Conservation (phyloP, 1,140 invertebrate species). For the Ceratosolen fusciceps region DNA sequence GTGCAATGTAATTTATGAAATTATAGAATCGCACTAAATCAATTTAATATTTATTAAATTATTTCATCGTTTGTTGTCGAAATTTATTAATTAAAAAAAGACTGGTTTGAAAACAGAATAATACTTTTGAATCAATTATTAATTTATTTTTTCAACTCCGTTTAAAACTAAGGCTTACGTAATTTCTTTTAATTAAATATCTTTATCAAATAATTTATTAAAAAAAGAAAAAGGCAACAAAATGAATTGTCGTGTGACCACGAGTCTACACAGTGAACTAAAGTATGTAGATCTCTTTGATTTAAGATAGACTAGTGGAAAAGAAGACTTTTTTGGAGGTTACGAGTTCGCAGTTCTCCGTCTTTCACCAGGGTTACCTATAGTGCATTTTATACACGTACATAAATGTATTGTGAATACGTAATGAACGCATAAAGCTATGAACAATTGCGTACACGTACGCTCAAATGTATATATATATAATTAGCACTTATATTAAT, state of each 20-base stretch:
- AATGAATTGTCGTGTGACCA: not conserved
- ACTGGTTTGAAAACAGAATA: no score
- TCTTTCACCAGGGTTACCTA: slow-evolving; percentile 24
- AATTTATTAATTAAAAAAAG: slow-evolving; percentile 10
- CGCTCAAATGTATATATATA: not conserved
- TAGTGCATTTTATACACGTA: not conserved
- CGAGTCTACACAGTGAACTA: slow-evolving; percentile 51
- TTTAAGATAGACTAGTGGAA: slow-evolving; percentile 42
- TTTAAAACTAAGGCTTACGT: slow-evolving; percentile 14
- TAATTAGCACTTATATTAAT: slow-evolving; percentile 12
- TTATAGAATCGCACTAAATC: not conserved
- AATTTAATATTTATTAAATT: slow-evolving; percentile 9
- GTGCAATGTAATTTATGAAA: slow-evolving; percentile 25
- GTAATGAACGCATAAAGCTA: not conserved
- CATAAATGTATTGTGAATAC: not conserved
- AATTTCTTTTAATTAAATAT: slow-evolving; percentile 12
- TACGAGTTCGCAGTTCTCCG: slow-evolving; percentile 40
- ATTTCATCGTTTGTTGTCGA: not conserved
- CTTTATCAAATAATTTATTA: not conserved
- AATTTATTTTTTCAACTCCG: not conserved
- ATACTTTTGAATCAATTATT: no score
- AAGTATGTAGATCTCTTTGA: slow-evolving; percentile 43
- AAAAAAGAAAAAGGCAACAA: not conserved
- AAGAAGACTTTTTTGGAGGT: slow-evolving; percentile 32
- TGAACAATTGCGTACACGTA: not conserved